Evolutionary conservation across 2,888 invertebrate species (phyloP).

Genomic region (Chymomyza fuscimana): DNA sequence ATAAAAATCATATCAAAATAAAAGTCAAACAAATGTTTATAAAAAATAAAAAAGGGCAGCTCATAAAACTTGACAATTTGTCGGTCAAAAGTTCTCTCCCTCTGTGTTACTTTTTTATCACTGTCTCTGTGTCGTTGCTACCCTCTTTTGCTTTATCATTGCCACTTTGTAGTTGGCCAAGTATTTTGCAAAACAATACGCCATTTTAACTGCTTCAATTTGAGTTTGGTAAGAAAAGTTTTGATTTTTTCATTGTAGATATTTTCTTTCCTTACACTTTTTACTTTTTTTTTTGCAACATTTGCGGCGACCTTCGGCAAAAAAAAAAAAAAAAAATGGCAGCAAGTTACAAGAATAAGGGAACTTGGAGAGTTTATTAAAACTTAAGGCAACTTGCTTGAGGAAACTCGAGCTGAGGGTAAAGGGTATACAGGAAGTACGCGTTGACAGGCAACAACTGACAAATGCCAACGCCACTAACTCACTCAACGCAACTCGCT

Average conservation of each 20-base stretch:
- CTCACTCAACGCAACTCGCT: conserved; percentile 55
- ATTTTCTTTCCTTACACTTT: conserved; percentile 2
- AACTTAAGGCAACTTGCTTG: conserved; percentile 54
- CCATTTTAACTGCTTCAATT: conserved; percentile 63
- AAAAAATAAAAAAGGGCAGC: conserved; percentile 29
- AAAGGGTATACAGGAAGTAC: conserved; percentile 27
- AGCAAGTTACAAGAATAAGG: conserved; percentile 19
- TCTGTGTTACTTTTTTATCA: neutral
- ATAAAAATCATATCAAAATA: conserved; percentile 50
- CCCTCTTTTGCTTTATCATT: conserved; percentile 23
- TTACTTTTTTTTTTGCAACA: conserved; percentile 29
- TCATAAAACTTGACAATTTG: conserved; percentile 56
- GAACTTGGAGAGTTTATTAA: conserved; percentile 65
- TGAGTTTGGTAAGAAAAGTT: conserved; percentile 57
- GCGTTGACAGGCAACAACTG: conserved; percentile 65
- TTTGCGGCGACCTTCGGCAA: conserved; percentile 36
- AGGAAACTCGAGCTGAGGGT: conserved; percentile 22
- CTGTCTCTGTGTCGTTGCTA: neutral
- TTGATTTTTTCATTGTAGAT: conserved; percentile 18
- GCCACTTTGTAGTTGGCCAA: conserved; percentile 37
- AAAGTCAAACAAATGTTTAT: conserved; percentile 20
- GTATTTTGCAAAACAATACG: conserved; percentile 64
- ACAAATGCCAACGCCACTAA: conserved; percentile 69
- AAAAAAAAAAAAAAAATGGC: neutral
- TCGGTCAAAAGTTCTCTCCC: conserved; percentile 27